Evolutionary conservation across 2,888 invertebrate genomes (phyloP).

Genomic region (Lycocerus yunnanus): DNA sequence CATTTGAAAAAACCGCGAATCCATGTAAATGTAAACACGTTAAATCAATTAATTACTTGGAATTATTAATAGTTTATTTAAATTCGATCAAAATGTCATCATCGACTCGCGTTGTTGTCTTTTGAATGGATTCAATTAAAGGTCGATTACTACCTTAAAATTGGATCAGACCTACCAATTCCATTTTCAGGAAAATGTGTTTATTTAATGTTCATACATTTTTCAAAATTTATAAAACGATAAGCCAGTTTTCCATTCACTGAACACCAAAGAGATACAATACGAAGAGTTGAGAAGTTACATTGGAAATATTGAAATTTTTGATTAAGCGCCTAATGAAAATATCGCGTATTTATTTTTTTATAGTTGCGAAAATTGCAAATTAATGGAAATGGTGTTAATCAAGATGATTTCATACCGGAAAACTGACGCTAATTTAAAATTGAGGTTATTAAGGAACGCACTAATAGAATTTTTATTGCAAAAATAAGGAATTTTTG

Average conservation of each 20-base stretch:
- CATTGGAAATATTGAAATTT: not conserved
- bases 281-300: not conserved
- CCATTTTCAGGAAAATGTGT: not conserved
- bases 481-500: not conserved
- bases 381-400: no score
- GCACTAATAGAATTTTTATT: not conserved
- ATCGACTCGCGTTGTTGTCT: not conserved
- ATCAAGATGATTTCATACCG: no score
- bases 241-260: not conserved
- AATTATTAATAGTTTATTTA: not conserved
- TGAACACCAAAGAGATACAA: not conserved
- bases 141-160: not conserved
- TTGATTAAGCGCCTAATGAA: not conserved
- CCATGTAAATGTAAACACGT: not conserved
- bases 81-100: not conserved
- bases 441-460: no score
- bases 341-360: not conserved
- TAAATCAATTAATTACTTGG: not conserved
- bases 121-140: not conserved
- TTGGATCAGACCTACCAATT: not conserved
- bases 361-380: not conserved
- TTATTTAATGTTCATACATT: not conserved
- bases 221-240: not conserved
- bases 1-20: not conserved
- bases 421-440: not conserved